A percentile compares a stretch with the other conserved stretches of the same genome.
phyloP scores from a whole-genome alignment of 2,888 invertebrate genomes.

The Caenorhabditis sp. region DNA sequence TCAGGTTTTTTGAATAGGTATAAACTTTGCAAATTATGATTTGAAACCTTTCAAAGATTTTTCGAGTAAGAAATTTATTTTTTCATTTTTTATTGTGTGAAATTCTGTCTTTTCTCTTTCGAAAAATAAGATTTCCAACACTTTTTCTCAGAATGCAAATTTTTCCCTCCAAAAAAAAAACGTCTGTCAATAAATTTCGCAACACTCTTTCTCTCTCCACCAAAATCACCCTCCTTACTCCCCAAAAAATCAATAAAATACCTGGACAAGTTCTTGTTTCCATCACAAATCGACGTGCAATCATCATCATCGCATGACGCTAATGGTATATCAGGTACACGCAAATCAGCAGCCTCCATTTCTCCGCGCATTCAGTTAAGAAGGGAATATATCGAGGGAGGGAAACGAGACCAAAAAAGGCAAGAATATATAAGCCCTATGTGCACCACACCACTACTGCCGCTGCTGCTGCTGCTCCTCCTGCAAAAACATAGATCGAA shows the following conservation, averaged over 20 bases:
- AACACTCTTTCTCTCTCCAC: not conserved
- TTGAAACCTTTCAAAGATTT: too few relatives aligned
- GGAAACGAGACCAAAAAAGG: constrained; percentile 1
- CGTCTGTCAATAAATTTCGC: not conserved
- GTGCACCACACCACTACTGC: too few relatives aligned
- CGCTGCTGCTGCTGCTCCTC: not conserved
- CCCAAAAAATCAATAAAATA: constrained; percentile 6
- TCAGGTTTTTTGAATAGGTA: too few relatives aligned
- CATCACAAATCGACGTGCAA: constrained; percentile 25
- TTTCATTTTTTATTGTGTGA: too few relatives aligned
- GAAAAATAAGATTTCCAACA: too few relatives aligned
- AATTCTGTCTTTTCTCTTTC: too few relatives aligned
- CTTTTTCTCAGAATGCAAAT: not conserved
- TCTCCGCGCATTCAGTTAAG: constrained; percentile 3
- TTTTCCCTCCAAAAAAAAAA: not conserved
- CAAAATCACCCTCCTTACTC: not conserved
- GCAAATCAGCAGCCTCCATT: constrained; percentile 53
- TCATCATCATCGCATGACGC: constrained; percentile 59
- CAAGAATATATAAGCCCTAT: not conserved
- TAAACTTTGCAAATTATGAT: too few relatives aligned
- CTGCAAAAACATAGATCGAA: not conserved
- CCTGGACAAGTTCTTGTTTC: constrained; percentile 36
- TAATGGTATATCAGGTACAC: constrained; percentile 64
- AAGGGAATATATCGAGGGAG: constrained; percentile 3
- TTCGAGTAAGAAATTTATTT: too few relatives aligned